These are phyloP conservation scores for Agrochola litura DNA, from an alignment of 2,888 invertebrate species.

Conservation along the genomic window DNA sequence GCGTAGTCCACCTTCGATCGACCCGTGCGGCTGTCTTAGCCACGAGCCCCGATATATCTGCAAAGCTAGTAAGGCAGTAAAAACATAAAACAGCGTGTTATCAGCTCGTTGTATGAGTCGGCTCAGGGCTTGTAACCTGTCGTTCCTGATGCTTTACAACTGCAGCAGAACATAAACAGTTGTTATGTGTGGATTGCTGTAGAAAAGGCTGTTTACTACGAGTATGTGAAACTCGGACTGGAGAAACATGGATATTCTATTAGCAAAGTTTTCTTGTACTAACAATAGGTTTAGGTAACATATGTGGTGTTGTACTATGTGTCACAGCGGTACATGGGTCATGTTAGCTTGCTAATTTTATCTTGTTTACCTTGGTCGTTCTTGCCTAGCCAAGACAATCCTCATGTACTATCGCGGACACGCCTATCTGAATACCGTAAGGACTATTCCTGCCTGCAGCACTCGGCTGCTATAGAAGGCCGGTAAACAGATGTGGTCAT, in stretches of 20 bases:
- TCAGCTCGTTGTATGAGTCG: constrained; percentile 39
- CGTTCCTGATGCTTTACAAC: constrained; percentile 27
- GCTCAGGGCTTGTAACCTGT: constrained; percentile 30
- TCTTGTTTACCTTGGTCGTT: not conserved
- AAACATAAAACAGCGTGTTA: constrained; percentile 44
- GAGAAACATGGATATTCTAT: constrained; percentile 41
- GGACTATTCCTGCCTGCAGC: no score
- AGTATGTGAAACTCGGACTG: not conserved
- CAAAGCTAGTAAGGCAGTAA: constrained; percentile 11
- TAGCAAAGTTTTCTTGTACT: constrained; percentile 15
- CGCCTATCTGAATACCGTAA: no score
- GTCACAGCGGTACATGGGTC: not conserved
- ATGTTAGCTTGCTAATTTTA: not conserved
- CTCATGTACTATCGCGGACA: no score
- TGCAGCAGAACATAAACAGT: constrained; percentile 16
- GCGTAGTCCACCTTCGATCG: no score
- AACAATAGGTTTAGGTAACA: not conserved
- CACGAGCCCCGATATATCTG: no score
- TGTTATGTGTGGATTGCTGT: constrained; percentile 21
- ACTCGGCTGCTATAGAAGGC: no score
- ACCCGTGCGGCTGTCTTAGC: no score
- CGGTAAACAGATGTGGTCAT: no score
- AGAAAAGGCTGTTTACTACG: constrained; percentile 1
- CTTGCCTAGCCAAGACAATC: not conserved
- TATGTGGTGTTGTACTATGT: not conserved